Evolutionary conservation across 2,797 vertebrate genomes (phyloP), one percentile per base, ranked within the genome.

Genomic region (Sebastes iracundus): DNA sequence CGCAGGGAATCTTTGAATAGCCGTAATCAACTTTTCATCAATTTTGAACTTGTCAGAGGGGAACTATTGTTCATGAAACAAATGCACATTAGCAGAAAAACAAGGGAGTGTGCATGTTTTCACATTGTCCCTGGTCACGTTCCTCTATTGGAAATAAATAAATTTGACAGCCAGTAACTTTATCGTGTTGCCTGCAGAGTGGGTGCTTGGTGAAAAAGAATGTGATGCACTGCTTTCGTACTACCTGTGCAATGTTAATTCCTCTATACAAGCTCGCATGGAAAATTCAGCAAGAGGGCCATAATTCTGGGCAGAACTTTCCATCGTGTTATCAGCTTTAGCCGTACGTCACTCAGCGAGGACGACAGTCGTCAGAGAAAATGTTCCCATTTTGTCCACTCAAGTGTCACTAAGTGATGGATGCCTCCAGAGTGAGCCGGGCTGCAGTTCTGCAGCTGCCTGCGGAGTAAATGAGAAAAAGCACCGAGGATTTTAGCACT

Each of bases 371-470:
- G 84, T 88, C 75, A 72, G 79, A 87, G 86, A 87, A 92, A 91
- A 92, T 87, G 84, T 78, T 92, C 86, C 42, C 61, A 72, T 85
- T 90, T 88, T 86, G 90, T 87, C 80, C 89, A 80, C 76, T 87
- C 77, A 14, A 84, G 88, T 90, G 93, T 90, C 82, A 87, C 87
- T 88, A 91, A 93, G 88, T 92, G 91, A 92, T 85, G 87, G 85
- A 89, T 72, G 85, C 84, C 83, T 89, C 84, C 80, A 25, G 85
- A 85, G 58, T 70, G 78, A 83, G 81, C 58, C 5, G 22, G 73
- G 74, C 71, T 55, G 86, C 72, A 46, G 81, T 38, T 56, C 72
- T 63, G 81, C 75, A 76, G 72, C 82, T 56, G 87, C 87, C 91
- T 85, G 81, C 27, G 23, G 89, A 88, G 64, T 55, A 88, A 88